Conservation (phyloP, 92 coral and sea anemone species). For the Paramuricea clavata region DNA sequence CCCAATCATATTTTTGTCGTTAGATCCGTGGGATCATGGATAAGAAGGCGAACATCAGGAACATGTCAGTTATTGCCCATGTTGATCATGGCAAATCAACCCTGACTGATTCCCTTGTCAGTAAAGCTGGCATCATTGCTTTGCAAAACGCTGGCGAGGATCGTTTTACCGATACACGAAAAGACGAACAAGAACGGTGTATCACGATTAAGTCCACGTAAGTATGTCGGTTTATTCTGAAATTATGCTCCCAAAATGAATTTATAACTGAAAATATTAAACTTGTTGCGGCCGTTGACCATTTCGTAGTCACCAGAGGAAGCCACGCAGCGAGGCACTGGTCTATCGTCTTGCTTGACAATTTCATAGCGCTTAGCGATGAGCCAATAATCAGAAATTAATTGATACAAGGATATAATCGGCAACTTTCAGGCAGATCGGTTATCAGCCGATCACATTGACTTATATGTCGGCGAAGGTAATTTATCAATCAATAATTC, state of each 20-base stretch:
- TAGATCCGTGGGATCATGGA: conserved; percentile 99
- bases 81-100: conserved; percentile 99
- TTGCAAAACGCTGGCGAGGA: conserved; percentile 89
- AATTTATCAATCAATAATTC: no score
- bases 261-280: no score
- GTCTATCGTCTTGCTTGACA: no score
- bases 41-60: conserved; percentile 91
- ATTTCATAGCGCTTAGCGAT: no score
- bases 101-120: conserved; percentile 92
- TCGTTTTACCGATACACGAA: conserved; percentile 95
- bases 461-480: no score
- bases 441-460: no score
- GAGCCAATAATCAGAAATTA: no score
- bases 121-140: conserved; percentile 98
- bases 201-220: conserved; percentile 98
- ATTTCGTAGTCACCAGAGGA: no score
- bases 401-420: no score
- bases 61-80: conserved; percentile 99
- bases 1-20: conserved; percentile 12
- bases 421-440: no score
- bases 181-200: conserved; percentile 97
- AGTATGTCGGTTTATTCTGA: conserved; percentile 27
- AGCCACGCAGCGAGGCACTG: no score
- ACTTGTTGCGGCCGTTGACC: no score
- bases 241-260: not conserved